Conservation (phyloP, 2,888 invertebrate genomes). For the Dinocampus coccinellae region DNA sequence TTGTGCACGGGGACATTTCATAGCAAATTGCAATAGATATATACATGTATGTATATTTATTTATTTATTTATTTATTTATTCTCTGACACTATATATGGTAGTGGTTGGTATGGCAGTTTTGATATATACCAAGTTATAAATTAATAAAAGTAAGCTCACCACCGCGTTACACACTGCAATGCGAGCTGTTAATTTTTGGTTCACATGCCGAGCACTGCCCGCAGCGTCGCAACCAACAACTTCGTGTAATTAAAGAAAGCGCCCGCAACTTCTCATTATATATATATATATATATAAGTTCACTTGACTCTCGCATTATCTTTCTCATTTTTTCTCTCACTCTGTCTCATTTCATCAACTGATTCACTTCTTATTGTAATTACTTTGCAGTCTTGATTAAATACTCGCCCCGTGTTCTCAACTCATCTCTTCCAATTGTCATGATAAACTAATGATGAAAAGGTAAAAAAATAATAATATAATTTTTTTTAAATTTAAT, state of each 20-base stretch:
- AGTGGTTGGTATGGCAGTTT: slow-evolving; percentile 34
- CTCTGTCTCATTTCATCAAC: not conserved
- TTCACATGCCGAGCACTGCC: slow-evolving; percentile 16
- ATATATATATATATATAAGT: slow-evolving; percentile 22
- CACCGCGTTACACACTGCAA: slow-evolving; percentile 51
- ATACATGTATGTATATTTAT: slow-evolving; percentile 12
- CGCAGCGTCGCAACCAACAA: slow-evolving; percentile 31
- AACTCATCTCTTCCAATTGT: not conserved
- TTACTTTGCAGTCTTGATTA: slow-evolving; percentile 12
- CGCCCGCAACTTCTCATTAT: slow-evolving; percentile 40
- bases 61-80: no score
- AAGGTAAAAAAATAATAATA: no score
- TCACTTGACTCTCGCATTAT: slow-evolving; percentile 21
- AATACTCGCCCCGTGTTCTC: slow-evolving; percentile 4
- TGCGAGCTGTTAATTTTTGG: slow-evolving; percentile 38
- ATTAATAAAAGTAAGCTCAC: slow-evolving; percentile 63
- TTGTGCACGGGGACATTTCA: slow-evolving; percentile 16
- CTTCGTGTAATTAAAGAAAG: slow-evolving; percentile 61
- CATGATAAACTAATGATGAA: slow-evolving; percentile 17
- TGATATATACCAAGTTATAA: slow-evolving; percentile 62
- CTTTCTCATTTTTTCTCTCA: slow-evolving; percentile 4
- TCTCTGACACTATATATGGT: slow-evolving; percentile 39
- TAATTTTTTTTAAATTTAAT: no score
- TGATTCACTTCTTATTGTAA: slow-evolving; percentile 1
- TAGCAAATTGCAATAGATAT: not conserved